Evolutionary conservation across 2,888 invertebrate genomes (phyloP).

Genomic region (Byasa hedistus): DNA sequence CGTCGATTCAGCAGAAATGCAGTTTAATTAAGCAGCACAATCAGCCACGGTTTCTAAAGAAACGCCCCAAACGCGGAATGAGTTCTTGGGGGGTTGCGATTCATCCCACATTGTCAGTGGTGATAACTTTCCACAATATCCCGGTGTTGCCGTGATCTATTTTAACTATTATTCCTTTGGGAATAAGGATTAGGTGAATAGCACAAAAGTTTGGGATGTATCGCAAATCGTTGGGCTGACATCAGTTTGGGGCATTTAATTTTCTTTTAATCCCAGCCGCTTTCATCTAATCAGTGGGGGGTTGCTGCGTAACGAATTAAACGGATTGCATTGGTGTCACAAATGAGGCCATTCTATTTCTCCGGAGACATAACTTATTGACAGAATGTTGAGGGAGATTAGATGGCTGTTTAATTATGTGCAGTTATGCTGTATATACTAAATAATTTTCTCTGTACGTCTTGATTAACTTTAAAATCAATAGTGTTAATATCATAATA

Average conservation of each 20-base stretch:
- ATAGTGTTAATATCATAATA: no score
- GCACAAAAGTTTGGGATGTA: slow-evolving; percentile 34
- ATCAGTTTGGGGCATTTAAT: slow-evolving; percentile 72
- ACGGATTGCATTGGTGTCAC: slow-evolving; percentile 76
- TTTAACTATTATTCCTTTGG: slow-evolving; percentile 35
- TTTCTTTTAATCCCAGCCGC: slow-evolving; percentile 78
- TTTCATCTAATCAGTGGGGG: slow-evolving; percentile 73
- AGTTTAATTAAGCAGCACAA: slow-evolving; percentile 75
- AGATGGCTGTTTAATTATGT: slow-evolving; percentile 54
- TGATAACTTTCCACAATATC: slow-evolving; percentile 45
- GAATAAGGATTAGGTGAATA: slow-evolving; percentile 33
- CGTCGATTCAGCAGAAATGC: slow-evolving; percentile 61
- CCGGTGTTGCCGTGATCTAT: slow-evolving; percentile 31
- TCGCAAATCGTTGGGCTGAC: slow-evolving; percentile 61
- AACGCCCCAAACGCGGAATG: slow-evolving; percentile 75
- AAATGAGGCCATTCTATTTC: slow-evolving; percentile 76
- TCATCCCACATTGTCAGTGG: slow-evolving; percentile 58
- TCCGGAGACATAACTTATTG: slow-evolving; percentile 58
- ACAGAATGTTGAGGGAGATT: slow-evolving; percentile 45
- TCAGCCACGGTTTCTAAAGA: slow-evolving; percentile 72
- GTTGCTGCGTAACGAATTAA: slow-evolving; percentile 75
- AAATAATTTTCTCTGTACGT: no score
- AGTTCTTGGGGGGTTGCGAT: slow-evolving; percentile 69
- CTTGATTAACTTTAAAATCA: no score
- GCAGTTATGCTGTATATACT: slow-evolving; percentile 48